Evolutionary conservation across 1,140 invertebrate genomes (phyloP), one percentile per base, ranked within the genome.

Genomic region (Halesus radiatus): DNA sequence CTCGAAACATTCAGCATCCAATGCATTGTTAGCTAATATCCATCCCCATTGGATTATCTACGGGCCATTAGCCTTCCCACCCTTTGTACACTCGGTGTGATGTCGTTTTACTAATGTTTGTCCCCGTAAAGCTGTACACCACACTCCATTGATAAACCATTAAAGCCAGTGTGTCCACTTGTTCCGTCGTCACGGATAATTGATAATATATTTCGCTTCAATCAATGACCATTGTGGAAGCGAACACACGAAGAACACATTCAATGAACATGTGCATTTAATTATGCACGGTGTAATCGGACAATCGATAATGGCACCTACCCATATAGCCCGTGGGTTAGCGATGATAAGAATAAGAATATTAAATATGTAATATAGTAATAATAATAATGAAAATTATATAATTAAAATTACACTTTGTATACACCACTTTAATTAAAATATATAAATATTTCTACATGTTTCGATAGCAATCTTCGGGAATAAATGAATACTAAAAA

Each of bases 81-180:
- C 62, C 62, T 32, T 32, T 26, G 29, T 16, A 26, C 29, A 66
- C 23, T 66, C n/a, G 62, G 62, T 26, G 22, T 66, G 50, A 72
- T 50, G 68, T 72, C 45, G 18, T 45, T 37, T 45, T 37, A 20
- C 18, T 37, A 72, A 20, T 72, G 68, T 70, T 18, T 18, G 45
- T 20, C 66, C n/a, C 68, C 5, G 22, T 72, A 45, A 45, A 45
- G 37, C 37, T 13, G 37, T 45, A 72, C n/a, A 22, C 68, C 23
- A 45, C 45, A 72, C 29, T 20, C 45, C 18, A 72, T 72, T 50
- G 68, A 72, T 72, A 50, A 72, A 52, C 68, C 45, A 72, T 72
- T 72, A 72, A 52, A 72, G 68, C 68, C 45, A 72, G 32, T 72
- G 68, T 66, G 29, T 52, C 23, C 68, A 72, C 68, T 72, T 72